phyloP scores from a whole-genome alignment of 2,888 invertebrate species.

The Tricholauxania praeusta region DNA sequence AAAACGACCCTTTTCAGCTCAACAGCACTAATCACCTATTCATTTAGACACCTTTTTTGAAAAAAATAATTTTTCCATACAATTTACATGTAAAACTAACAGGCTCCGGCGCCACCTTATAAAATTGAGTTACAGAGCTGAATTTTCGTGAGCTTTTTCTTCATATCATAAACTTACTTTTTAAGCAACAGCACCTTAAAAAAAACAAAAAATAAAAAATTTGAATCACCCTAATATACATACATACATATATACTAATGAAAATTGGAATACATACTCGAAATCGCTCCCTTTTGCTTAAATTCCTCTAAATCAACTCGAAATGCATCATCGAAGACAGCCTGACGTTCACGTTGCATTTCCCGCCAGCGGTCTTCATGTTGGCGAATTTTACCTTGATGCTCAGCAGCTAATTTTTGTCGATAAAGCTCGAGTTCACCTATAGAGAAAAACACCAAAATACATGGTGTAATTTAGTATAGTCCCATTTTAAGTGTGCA shows the following conservation, averaged over 20 bases:
- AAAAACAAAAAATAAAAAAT: background rate
- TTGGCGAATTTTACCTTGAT: constrained; percentile 71
- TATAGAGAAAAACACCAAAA: constrained; percentile 42
- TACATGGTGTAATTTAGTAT: background rate
- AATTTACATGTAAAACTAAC: too few species aligned
- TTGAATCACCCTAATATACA: background rate
- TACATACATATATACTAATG: too few species aligned
- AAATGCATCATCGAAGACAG: constrained; percentile 78
- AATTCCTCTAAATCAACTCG: constrained; percentile 76
- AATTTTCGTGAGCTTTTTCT: too few species aligned
- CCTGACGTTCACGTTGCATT: constrained; percentile 75
- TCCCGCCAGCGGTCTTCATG: constrained; percentile 72
- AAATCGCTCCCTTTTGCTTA: constrained; percentile 73
- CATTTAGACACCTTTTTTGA: too few species aligned
- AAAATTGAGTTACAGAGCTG: too few species aligned
- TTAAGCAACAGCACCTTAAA: too few species aligned
- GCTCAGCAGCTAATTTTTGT: constrained; percentile 71
- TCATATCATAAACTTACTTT: too few species aligned
- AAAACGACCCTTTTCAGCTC: too few species aligned
- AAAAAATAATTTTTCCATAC: too few species aligned
- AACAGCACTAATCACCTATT: too few species aligned
- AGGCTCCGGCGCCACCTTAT: too few species aligned
- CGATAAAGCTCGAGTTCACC: constrained; percentile 66
- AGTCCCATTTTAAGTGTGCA: background rate
- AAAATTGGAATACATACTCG: constrained; percentile 68